These are phyloP conservation scores for Sapajus apella DNA, from an alignment of 2,113 vertebrate genomes.

Conservation along the genomic window DNA sequence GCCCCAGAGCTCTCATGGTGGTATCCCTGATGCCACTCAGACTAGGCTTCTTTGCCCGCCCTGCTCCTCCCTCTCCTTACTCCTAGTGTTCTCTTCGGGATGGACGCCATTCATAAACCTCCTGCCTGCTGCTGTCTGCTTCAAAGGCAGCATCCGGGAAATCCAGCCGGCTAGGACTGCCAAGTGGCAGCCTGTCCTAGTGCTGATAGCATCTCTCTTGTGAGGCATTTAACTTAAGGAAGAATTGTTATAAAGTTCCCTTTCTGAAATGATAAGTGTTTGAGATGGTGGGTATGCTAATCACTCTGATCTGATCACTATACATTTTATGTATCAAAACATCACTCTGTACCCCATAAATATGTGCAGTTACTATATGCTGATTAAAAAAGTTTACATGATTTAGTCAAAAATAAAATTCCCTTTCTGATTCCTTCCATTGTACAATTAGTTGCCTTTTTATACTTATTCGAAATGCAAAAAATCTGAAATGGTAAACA, in stretches of 20 bases:
- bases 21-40: neutral
- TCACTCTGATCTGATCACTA: neutral
- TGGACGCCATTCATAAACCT: accelerated
- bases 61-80: neutral
- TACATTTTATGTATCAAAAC: neutral
- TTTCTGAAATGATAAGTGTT: neutral
- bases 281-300: neutral
- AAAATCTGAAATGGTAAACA: no score
- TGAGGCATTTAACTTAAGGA: neutral
- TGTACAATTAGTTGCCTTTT: neutral
- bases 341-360: neutral
- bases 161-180: neutral
- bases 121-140: neutral
- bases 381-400: neutral
- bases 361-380: neutral
- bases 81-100: neutral
- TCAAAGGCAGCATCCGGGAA: neutral
- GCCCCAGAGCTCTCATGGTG: neutral
- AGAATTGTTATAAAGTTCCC: neutral
- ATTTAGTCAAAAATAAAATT: neutral
- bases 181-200: neutral
- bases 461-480: neutral
- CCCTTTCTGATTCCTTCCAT: neutral
- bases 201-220: neutral
- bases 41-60: neutral